Percentiles rank a stretch among this genome's conserved stretches.
Evolutionary conservation across 2,888 invertebrate genomes (phyloP).

Genomic region (Leptura quadrifasciata): DNA sequence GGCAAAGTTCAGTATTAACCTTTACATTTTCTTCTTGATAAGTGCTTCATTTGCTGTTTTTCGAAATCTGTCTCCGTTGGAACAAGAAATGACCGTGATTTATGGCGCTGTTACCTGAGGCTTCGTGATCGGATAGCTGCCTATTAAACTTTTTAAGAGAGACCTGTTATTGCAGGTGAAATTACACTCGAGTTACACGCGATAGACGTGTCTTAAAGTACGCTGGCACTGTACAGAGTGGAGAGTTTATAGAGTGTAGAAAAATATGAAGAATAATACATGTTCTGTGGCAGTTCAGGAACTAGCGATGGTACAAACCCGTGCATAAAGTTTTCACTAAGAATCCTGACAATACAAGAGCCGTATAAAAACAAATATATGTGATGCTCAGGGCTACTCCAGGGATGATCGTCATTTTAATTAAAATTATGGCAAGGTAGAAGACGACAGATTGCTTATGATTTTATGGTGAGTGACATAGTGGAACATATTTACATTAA

Average conservation of each 20-base stretch:
- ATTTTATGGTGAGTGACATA: no score
- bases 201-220: constrained; percentile 22
- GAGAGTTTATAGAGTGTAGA: not conserved
- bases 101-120: constrained; percentile 21
- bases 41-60: constrained; percentile 18
- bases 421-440: no score
- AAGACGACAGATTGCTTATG: no score
- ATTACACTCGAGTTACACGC: constrained; percentile 30
- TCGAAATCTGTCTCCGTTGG: constrained; percentile 21
- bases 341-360: no score
- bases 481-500: no score
- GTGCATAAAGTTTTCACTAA: no score
- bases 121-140: constrained; percentile 41
- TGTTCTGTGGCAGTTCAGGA: no score
- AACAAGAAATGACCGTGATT: constrained; percentile 37
- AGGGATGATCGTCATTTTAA: no score
- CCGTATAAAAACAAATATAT: no score
- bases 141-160: constrained; percentile 40
- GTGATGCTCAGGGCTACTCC: no score
- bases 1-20: not conserved
- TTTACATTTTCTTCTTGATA: not conserved
- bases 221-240: not conserved
- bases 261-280: no score
- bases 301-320: no score
- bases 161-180: constrained; percentile 32